Evolutionary conservation across 2,888 invertebrate genomes (phyloP).

Genomic region (Mesorhabditis spiculigera): DNA sequence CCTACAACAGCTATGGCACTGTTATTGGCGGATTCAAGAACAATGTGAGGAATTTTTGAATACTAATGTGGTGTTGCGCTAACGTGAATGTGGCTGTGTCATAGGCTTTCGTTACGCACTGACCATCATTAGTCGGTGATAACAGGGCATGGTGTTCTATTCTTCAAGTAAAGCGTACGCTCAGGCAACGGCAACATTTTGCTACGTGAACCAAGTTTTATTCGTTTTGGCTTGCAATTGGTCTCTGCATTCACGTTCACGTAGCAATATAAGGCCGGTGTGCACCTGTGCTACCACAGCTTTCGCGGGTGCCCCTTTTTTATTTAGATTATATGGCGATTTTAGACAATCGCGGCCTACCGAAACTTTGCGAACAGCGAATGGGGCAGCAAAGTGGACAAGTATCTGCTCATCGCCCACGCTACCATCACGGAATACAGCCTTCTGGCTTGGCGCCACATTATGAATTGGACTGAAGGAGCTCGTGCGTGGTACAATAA

Average conservation of each 20-base stretch:
- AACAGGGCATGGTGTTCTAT: too few relatives aligned
- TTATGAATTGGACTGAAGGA: slow-evolving; percentile 15
- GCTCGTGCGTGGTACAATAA: slow-evolving; percentile 26
- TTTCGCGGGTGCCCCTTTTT: neutral
- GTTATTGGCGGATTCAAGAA: slow-evolving; percentile 19
- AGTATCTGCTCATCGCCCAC: slow-evolving; percentile 18
- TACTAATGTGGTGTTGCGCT: neutral
- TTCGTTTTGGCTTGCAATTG: too few relatives aligned
- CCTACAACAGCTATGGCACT: slow-evolving; percentile 14
- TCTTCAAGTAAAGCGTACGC: too few relatives aligned
- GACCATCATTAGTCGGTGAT: too few relatives aligned
- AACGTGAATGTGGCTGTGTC: too few relatives aligned
- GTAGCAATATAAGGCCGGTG: slow-evolving; percentile 5
- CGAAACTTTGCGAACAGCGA: slow-evolving; percentile 8
- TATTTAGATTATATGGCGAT: slow-evolving; percentile 5
- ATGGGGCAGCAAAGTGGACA: neutral
- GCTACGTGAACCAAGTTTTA: too few relatives aligned
- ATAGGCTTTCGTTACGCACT: too few relatives aligned
- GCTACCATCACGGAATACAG: slow-evolving; percentile 19
- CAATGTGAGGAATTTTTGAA: slow-evolving; percentile 12
- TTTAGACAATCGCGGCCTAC: slow-evolving; percentile 7
- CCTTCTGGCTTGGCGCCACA: slow-evolving; percentile 20
- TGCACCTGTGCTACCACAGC: slow-evolving; percentile 13
- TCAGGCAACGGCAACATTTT: too few relatives aligned
- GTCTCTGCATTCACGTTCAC: too few relatives aligned